phyloP scores from a whole-genome alignment of 92 coral and sea anemone species.

The Parazoanthus swiftii region DNA sequence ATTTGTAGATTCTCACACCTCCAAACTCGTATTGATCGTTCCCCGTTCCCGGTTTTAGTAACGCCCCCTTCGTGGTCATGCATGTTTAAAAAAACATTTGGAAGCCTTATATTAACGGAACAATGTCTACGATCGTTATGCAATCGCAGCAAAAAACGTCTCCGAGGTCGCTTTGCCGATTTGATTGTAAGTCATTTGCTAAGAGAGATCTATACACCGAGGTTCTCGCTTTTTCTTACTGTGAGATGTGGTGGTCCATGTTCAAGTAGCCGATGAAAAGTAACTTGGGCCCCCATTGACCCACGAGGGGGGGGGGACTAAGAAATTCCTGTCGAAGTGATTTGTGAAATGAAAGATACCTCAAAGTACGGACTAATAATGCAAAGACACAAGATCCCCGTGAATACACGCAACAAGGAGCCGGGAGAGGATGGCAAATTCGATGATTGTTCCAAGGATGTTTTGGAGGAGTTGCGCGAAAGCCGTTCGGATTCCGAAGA shows the following conservation, averaged over 20 bases:
- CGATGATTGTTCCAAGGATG: too few species aligned
- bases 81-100: too few species aligned
- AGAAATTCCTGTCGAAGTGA: conserved; percentile 50
- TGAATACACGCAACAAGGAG: too few species aligned
- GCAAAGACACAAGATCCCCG: background rate
- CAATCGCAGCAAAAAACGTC: conserved; percentile 46
- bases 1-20: too few species aligned
- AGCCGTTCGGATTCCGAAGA: too few species aligned
- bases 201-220: conserved; percentile 51
- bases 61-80: too few species aligned
- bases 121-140: conserved; percentile 50
- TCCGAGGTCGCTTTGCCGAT: conserved; percentile 38
- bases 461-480: too few species aligned
- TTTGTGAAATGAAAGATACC: conserved; percentile 45
- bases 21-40: too few species aligned
- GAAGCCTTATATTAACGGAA: background rate
- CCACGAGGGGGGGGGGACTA: conserved; percentile 39
- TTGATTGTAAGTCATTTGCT: conserved; percentile 51
- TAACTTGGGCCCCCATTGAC: conserved; percentile 42
- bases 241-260: conserved; percentile 45
- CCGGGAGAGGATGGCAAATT: too few species aligned
- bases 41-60: too few species aligned
- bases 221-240: conserved; percentile 45
- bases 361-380: conserved; percentile 42
- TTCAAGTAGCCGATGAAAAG: conserved; percentile 38